A percentile compares a stretch with the other conserved stretches of the same genome.
Evolutionary conservation across 2,888 invertebrate genomes (phyloP).

Genomic region (Galeruca laticollis): DNA sequence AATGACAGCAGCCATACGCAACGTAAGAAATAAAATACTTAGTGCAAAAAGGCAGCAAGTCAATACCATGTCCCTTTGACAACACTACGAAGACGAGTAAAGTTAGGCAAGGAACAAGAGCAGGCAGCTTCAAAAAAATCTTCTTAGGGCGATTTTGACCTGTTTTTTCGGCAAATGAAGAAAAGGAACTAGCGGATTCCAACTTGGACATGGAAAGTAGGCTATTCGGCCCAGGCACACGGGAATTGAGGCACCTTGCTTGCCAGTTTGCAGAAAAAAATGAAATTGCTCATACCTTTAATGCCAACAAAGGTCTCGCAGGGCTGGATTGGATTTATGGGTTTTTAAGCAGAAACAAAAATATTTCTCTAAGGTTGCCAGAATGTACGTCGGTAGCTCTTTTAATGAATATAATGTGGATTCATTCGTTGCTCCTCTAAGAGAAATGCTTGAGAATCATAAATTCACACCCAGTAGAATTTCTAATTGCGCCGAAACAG

Average conservation of each 20-base stretch:
- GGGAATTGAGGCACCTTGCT: conserved; percentile 20
- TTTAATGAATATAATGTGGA: too few relatives aligned
- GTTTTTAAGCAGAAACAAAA: conserved; percentile 67
- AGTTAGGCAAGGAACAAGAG: too few relatives aligned
- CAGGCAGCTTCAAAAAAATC: too few relatives aligned
- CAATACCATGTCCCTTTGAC: too few relatives aligned
- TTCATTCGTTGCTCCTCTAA: conserved; percentile 47
- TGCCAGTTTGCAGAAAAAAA: conserved; percentile 27
- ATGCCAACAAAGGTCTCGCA: conserved; percentile 14
- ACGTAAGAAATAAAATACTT: too few relatives aligned
- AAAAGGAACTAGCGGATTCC: conserved; percentile 29
- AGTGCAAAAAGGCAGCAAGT: too few relatives aligned
- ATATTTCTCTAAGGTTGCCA: conserved; percentile 40
- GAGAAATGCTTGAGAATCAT: neutral
- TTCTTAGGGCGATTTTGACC: too few relatives aligned
- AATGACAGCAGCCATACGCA: too few relatives aligned
- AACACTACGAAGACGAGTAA: too few relatives aligned
- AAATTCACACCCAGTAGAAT: conserved; percentile 40
- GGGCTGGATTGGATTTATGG: conserved; percentile 55
- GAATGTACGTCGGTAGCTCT: conserved; percentile 52
- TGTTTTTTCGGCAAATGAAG: conserved; percentile 25
- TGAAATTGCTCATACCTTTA: conserved; percentile 25
- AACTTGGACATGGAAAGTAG: conserved; percentile 26
- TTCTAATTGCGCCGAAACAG: too few relatives aligned
- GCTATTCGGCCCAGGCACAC: conserved; percentile 33